Percentiles rank a stretch among this genome's conserved stretches.
Evolutionary conservation across 2,888 invertebrate species (phyloP).

Genomic region (Pseudococcus longispinus): DNA sequence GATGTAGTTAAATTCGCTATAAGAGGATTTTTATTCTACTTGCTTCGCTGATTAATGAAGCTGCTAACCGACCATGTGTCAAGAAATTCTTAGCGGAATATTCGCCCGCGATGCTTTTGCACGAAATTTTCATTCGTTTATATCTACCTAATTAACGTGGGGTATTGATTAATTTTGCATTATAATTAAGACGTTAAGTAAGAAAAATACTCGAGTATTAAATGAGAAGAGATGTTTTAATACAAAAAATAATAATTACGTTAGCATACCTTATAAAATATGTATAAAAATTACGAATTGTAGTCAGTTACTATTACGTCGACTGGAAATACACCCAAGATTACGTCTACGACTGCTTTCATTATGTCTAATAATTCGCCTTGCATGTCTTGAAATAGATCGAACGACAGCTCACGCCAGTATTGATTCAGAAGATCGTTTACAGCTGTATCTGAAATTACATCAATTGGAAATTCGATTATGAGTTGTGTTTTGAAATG

Average conservation of each 20-base stretch:
- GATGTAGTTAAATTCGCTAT: slow-evolving; percentile 46
- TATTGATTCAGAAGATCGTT: slow-evolving; percentile 47
- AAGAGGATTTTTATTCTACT: slow-evolving; percentile 49
- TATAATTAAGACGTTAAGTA: slow-evolving; percentile 6
- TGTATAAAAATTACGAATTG: slow-evolving; percentile 22
- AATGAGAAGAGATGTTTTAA: not conserved
- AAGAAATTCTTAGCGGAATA: not conserved
- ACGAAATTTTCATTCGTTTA: not conserved
- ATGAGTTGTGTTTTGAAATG: too few species aligned
- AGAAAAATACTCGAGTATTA: not conserved
- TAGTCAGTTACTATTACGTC: not conserved
- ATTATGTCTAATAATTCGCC: slow-evolving; percentile 1
- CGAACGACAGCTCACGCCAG: slow-evolving; percentile 30
- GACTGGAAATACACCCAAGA: slow-evolving; percentile 40
- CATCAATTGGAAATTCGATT: not conserved
- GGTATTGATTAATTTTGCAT: slow-evolving; percentile 27
- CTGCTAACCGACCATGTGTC: slow-evolving; percentile 43
- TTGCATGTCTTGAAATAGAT: slow-evolving; percentile 33
- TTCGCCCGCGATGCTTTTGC: not conserved
- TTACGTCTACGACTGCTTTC: not conserved
- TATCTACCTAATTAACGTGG: slow-evolving; percentile 13
- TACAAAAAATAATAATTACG: slow-evolving; percentile 13
- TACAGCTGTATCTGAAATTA: slow-evolving; percentile 43
- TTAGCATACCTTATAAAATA: not conserved
- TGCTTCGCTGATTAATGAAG: slow-evolving; percentile 52